Evolutionary conservation across 1,140 invertebrate genomes (phyloP), one percentile per base, ranked within the genome.

Genomic region (Rhagoletis pomonella): DNA sequence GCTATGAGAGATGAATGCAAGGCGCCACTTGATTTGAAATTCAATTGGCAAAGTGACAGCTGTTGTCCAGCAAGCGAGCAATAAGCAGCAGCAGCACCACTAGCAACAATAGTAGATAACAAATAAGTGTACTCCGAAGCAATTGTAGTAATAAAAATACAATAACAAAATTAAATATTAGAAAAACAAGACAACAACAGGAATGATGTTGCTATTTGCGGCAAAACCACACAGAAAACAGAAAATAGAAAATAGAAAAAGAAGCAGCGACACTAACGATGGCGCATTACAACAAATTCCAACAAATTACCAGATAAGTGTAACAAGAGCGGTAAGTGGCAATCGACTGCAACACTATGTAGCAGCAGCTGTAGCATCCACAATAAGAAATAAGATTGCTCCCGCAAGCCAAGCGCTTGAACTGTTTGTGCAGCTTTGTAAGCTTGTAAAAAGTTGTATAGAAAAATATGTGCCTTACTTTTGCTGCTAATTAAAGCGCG

Each of bases 11-110:
- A 9, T 17, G 67, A 14, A 44, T 73, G 67, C 67, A 42, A 81
- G 73, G 73, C 73, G 73, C 73, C 73, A 81, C 73, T 81, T n/a
- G n/a, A 81, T 81, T 81, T 81, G 73, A 81, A 81, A 81, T 81
- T 81, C 73, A 81, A 81, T 81, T 81, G 73, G 73, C 73, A 81
- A 81, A 81, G n/a, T 81, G 73, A 81, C 73, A 81, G 73, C 17
- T 29, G 47, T 10, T 58, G 73, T 9, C 19, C 47, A 17, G n/a
- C 73, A 9, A 19, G 44, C 10, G 3, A 55, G 64, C 42, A 73
- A 67, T 67, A 67, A 55, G 44, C 73, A 81, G 73, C 73, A 67
- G 29, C 29, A 67, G 29, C 64, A 2, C 1, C 64, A 29, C 5
- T 17, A 67, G 4, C 1, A 67, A 67, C 10, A 67, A 29, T 10